phyloP scores from a whole-genome alignment of 2,888 invertebrate genomes.

The Agriopis leucophaearia region DNA sequence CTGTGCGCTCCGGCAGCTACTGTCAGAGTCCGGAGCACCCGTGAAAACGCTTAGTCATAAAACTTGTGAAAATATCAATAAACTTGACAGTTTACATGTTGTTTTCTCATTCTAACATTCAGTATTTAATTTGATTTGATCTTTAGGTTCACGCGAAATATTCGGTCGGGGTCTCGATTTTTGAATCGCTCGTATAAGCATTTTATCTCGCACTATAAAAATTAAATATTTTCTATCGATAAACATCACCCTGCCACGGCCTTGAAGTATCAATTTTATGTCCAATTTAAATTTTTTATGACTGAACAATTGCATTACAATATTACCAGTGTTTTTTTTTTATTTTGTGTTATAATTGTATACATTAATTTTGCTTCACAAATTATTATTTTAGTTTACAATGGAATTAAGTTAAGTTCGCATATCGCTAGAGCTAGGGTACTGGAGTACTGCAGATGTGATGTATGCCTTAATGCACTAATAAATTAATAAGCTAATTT shows the following conservation, averaged over 20 bases:
- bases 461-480: slow-evolving; percentile 78
- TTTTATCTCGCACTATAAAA: neutral
- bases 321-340: neutral
- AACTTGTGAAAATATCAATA: slow-evolving; percentile 2
- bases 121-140: slow-evolving; percentile 46
- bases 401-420: slow-evolving; percentile 47
- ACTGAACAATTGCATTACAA: neutral
- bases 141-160: neutral
- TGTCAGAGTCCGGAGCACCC: too few species aligned
- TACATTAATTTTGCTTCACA: slow-evolving; percentile 8
- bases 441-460: slow-evolving; percentile 52
- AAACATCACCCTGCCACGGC: too few species aligned
- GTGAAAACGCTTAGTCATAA: neutral
- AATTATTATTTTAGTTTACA: slow-evolving; percentile 37
- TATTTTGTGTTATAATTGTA: neutral
- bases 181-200: too few species aligned
- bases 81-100: neutral
- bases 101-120: slow-evolving; percentile 31
- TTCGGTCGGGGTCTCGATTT: too few species aligned
- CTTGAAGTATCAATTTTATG: too few species aligned
- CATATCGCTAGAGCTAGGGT: slow-evolving; percentile 53
- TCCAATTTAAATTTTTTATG: too few species aligned
- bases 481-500: slow-evolving; percentile 75
- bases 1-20: too few species aligned
- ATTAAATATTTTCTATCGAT: neutral